A percentile compares a stretch with the other conserved stretches of the same genome.
Evolutionary conservation across 2,113 vertebrate species (phyloP).

Genomic region (Erpornis zantholeuca): DNA sequence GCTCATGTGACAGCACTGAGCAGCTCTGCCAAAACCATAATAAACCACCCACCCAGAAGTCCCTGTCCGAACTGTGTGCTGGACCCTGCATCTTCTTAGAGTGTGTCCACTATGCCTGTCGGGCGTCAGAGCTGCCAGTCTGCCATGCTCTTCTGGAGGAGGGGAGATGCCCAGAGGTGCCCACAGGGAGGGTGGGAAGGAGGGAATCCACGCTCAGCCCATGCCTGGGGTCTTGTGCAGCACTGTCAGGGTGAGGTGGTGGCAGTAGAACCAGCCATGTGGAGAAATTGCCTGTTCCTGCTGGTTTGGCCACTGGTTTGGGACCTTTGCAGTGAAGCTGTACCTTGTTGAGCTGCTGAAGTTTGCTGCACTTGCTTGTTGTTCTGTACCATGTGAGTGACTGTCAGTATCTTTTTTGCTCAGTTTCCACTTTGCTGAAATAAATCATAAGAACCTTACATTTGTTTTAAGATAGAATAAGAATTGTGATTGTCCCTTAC

Average conservation of each 20-base stretch:
- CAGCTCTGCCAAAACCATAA: constrained; percentile 9
- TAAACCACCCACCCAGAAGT: background rate
- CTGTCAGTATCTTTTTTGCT: background rate
- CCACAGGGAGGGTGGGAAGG: background rate
- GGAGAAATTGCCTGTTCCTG: background rate
- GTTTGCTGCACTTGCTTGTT: constrained; percentile 5
- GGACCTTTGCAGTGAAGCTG: background rate
- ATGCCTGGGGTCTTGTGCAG: background rate
- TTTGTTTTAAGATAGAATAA: background rate
- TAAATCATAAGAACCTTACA: background rate
- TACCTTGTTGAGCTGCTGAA: constrained; percentile 1
- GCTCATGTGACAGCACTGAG: background rate
- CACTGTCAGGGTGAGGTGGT: background rate
- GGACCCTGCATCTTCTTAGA: background rate
- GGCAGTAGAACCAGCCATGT: background rate
- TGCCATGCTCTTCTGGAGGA: background rate
- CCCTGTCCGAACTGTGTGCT: background rate
- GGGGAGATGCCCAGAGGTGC: constrained; percentile 29
- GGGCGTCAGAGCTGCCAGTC: background rate
- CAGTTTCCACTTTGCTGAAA: constrained; percentile 6
- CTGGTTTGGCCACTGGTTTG: background rate
- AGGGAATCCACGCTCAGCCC: background rate
- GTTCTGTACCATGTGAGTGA: background rate
- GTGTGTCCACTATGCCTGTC: background rate
- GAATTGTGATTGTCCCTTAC: background rate